phyloP scores from a whole-genome alignment of 2,888 invertebrate genomes.

The Dynastes maya region DNA sequence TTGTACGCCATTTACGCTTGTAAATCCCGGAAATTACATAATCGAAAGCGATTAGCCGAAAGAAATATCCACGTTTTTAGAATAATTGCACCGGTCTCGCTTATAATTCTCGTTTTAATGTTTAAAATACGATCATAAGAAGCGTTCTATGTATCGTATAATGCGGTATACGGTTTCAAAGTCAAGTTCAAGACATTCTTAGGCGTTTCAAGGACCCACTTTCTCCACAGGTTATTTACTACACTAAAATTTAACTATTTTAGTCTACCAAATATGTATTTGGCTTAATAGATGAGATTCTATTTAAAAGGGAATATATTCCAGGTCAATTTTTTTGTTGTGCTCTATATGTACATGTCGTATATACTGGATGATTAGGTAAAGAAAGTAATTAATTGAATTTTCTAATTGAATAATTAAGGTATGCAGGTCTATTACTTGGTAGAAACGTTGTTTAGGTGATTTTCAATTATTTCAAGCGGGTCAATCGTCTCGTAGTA shows the following conservation, averaged over 20 bases:
- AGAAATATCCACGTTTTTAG: not conserved
- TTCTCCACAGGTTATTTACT: slow-evolving; percentile 55
- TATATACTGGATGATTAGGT: not conserved
- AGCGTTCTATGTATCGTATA: slow-evolving; percentile 1
- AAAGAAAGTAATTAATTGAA: not conserved
- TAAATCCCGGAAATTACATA: not conserved
- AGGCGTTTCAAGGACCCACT: slow-evolving; percentile 59
- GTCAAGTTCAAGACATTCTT: slow-evolving; percentile 60
- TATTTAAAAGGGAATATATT: not conserved
- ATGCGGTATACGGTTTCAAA: slow-evolving; percentile 56
- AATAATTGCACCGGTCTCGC: not conserved
- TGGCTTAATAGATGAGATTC: not conserved
- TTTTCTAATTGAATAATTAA: too few species aligned
- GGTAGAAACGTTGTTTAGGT: too few species aligned
- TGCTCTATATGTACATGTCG: not conserved
- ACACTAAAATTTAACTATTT: slow-evolving; percentile 44
- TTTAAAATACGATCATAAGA: slow-evolving; percentile 5
- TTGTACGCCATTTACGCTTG: too few species aligned
- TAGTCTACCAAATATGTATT: slow-evolving; percentile 30
- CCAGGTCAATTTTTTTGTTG: not conserved
- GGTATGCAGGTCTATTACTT: too few species aligned
- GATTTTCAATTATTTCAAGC: not conserved
- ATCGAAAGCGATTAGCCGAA: not conserved
- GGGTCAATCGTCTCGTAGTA: slow-evolving; percentile 20
- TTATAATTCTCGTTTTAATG: slow-evolving; percentile 11